These are phyloP conservation scores for Leptonema lineaticorne DNA, from an alignment of 1,140 invertebrate species.

Conservation along the genomic window DNA sequence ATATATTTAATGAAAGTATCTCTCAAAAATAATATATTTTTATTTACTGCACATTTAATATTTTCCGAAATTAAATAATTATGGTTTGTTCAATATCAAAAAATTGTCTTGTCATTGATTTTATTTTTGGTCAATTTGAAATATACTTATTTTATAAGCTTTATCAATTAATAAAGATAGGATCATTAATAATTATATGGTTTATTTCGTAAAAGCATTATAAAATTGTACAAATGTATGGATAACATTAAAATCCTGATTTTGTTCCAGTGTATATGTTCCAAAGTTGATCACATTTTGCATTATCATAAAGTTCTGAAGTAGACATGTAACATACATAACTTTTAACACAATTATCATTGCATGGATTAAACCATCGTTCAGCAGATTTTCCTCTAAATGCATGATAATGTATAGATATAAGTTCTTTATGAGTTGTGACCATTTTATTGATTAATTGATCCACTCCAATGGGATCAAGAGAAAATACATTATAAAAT, in stretches of 20 bases:
- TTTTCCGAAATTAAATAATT: too few relatives aligned
- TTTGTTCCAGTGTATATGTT: too few relatives aligned
- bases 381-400: conserved; percentile 60
- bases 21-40: too few relatives aligned
- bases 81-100: too few relatives aligned
- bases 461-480: conserved; percentile 53
- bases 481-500: conserved; percentile 58
- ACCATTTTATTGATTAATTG: conserved; percentile 56
- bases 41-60: too few relatives aligned
- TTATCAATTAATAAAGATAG: too few relatives aligned
- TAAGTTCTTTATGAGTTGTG: conserved; percentile 44
- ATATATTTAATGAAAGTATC: too few relatives aligned
- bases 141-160: too few relatives aligned
- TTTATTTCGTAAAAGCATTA: not conserved
- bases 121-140: too few relatives aligned
- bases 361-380: conserved; percentile 54
- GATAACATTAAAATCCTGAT: not conserved
- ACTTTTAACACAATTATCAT: conserved; percentile 60
- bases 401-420: conserved; percentile 52
- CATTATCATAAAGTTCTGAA: conserved; percentile 56
- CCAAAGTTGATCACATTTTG: conserved; percentile 58
- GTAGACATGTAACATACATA: conserved; percentile 61
- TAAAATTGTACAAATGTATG: not conserved
- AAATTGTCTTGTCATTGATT: too few relatives aligned
- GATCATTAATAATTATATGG: not conserved